These are phyloP conservation scores for Harpegnathos saltator DNA, from an alignment of 1,140 invertebrate genomes.

Conservation along the genomic window DNA sequence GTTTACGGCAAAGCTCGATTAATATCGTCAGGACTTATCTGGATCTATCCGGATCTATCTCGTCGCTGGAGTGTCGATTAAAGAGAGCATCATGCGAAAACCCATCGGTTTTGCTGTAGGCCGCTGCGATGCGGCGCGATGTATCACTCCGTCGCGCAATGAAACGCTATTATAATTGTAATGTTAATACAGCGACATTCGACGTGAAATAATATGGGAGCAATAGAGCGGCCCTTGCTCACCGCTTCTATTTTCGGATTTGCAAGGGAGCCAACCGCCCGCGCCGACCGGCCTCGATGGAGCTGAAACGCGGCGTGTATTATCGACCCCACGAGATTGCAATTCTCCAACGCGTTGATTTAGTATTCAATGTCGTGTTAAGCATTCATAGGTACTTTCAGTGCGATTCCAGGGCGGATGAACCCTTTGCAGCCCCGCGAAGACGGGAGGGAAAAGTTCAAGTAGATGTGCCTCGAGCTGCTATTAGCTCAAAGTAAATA, in stretches of 20 bases:
- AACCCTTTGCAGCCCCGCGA: not conserved
- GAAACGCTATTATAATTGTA: constrained; percentile 67
- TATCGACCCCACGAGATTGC: constrained; percentile 37
- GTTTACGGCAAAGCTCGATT: not conserved
- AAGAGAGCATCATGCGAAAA: not conserved
- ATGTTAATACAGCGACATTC: constrained; percentile 56
- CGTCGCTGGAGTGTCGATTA: not conserved
- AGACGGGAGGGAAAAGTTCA: not conserved
- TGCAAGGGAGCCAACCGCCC: constrained; percentile 58
- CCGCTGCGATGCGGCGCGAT: too few relatives aligned
- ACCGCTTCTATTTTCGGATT: constrained; percentile 69
- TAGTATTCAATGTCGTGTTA: constrained; percentile 25
- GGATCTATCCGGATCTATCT: too few relatives aligned
- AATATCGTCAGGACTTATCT: not conserved
- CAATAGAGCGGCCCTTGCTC: constrained; percentile 46
- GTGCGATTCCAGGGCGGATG: not conserved
- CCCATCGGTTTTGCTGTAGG: constrained; percentile 58
- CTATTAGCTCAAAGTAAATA: not conserved
- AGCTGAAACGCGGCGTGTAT: constrained; percentile 26
- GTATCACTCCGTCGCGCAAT: constrained; percentile 7
- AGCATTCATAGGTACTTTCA: constrained; percentile 20
- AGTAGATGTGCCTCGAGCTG: not conserved
- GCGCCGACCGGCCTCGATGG: constrained; percentile 5
- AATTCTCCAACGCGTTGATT: constrained; percentile 30
- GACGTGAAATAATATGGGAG: constrained; percentile 62